Evolutionary conservation across 64 coral and sea anemone genomes (phyloP).

Genomic region (Stichodactyla mertensii): DNA sequence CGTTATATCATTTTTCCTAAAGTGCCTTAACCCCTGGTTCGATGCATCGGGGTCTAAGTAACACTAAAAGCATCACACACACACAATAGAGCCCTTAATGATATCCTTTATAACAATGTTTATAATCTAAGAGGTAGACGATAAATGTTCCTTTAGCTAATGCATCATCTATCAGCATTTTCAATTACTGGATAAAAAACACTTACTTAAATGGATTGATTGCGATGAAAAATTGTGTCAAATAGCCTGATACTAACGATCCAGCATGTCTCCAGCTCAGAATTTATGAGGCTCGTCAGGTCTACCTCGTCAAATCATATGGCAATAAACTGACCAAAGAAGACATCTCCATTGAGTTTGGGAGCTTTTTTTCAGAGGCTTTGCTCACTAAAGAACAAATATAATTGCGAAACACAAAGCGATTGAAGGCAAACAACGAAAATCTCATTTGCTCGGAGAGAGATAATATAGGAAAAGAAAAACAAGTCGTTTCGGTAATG

Average conservation of each 20-base stretch:
- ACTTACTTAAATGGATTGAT: slow-evolving; percentile 20
- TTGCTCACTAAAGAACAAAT: background rate
- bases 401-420: background rate
- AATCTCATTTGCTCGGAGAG: background rate
- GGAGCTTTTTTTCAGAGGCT: background rate
- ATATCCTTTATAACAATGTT: background rate
- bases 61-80: background rate
- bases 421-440: background rate
- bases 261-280: background rate
- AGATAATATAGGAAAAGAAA: slow-evolving; percentile 4
- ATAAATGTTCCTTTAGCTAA: background rate
- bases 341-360: background rate
- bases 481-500: background rate
- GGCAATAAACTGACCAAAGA: background rate
- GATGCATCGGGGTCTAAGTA: background rate
- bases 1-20: slow-evolving; percentile 12
- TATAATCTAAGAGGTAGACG: background rate
- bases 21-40: slow-evolving; percentile 4
- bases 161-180: slow-evolving; percentile 13
- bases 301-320: background rate
- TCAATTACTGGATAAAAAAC: slow-evolving; percentile 20
- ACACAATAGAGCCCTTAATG: slow-evolving; percentile 10
- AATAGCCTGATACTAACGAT: background rate
- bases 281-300: background rate
- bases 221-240: slow-evolving; percentile 9